Evolutionary conservation across 2,888 invertebrate genomes (phyloP), one percentile per base, ranked within the genome.

Genomic region (Acleris emargana): DNA sequence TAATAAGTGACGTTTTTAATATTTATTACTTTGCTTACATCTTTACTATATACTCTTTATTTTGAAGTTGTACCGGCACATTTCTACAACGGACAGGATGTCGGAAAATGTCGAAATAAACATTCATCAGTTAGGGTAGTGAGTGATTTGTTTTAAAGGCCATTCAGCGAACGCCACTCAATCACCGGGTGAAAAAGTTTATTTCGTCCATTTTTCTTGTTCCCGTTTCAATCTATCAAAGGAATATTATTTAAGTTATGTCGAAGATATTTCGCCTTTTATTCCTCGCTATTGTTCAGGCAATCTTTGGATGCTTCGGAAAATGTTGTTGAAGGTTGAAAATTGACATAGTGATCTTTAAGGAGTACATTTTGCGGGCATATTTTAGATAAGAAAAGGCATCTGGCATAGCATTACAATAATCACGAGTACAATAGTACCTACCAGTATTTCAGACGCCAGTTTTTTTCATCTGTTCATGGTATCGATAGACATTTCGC

Each of bases 181-280:
- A 64, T 64, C 64, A 64, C 42, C 64, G 58, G 49, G 11, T 42
- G 53, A 53, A 49, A 50, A 43, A 32, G 45, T 45, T 53, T 64
- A 49, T 64, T 54, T 28, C n/a, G 59, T 42, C 49, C 53, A 64
- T 64, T 64, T 55, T 55, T 43, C 43, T 42, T n/a, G 55, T 43
- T 54, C 49, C 53, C 28, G 54, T 53, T 49, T 42, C 28, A 25
- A 52, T 58, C 53, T 53, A 64, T 59, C 53, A 64, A 64, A 64
- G 53, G 49, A 54, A 64, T 53, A 64, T 64, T 64, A 53, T 64
- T 64, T 54, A 54, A 54, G 58, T 54, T 54, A 54, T 28, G 38
- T 53, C 49, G 58, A 54, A 59, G 53, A 59, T 54, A 57, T 62
- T 57, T 43, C 28, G 54, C 54, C 28, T 53, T 59, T 64, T 43